Percentiles rank a stretch among this genome's conserved stretches.
Conservation (phyloP, 2,113 vertebrate species). For the Engystomops pustulosus region DNA sequence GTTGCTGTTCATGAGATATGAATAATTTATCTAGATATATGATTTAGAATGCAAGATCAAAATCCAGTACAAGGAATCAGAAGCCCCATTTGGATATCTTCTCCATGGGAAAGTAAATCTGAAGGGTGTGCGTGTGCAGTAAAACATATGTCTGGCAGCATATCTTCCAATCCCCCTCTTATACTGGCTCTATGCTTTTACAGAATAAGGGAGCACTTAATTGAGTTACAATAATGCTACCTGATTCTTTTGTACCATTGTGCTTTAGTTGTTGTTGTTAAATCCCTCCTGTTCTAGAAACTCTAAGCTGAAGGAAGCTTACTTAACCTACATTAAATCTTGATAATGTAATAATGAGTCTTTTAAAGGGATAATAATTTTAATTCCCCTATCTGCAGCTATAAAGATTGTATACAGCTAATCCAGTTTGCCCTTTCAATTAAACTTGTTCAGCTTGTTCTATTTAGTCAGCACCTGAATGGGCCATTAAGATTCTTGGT, state of each 20-base stretch:
- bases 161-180: neutral
- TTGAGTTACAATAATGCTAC: conserved; percentile 29
- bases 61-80: neutral
- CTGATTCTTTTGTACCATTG: conserved; percentile 36
- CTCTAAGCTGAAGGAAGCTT: conserved; percentile 67
- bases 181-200: neutral
- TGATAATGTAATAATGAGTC: conserved; percentile 81
- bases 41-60: neutral
- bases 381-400: conserved; percentile 77
- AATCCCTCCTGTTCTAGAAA: conserved; percentile 64
- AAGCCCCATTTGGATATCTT: neutral
- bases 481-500: conserved; percentile 83
- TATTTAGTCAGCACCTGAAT: conserved; percentile 80
- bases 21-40: neutral
- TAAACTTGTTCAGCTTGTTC: conserved; percentile 77
- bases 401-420: conserved; percentile 78
- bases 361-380: conserved; percentile 76
- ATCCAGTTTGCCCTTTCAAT: conserved; percentile 84
- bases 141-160: neutral
- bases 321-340: conserved; percentile 81
- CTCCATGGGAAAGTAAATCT: neutral
- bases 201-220: conserved; percentile 7
- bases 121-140: neutral
- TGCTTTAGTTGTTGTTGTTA: conserved; percentile 56
- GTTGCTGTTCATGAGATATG: neutral